phyloP scores from a whole-genome alignment of 1,140 invertebrate genomes.

The Neodiprion virginianus region DNA sequence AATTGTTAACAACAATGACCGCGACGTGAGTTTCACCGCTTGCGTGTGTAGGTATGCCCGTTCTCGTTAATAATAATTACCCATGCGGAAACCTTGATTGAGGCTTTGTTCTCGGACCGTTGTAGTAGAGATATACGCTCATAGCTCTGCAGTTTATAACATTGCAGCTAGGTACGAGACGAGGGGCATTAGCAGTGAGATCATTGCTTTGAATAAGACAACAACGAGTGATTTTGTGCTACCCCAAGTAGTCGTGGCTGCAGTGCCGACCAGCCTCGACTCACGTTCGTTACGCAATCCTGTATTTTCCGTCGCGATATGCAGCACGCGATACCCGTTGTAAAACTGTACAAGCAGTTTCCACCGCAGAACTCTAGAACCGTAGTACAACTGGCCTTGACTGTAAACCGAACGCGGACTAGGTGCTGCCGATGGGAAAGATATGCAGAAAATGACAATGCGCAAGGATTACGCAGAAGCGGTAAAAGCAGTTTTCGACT shows the following conservation, averaged over 20 bases:
- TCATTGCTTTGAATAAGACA: conserved; percentile 57
- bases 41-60: no score
- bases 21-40: no score
- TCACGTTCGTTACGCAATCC: conserved; percentile 51
- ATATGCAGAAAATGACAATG: no score
- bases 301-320: conserved; percentile 56
- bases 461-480: no score
- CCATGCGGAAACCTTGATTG: background rate
- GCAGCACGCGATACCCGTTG: conserved; percentile 28
- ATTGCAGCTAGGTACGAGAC: background rate
- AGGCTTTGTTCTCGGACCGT: background rate
- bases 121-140: background rate
- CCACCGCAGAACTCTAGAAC: conserved; percentile 20
- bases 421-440: no score
- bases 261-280: background rate
- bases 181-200: conserved; percentile 48
- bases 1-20: no score
- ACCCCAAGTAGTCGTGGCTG: no score
- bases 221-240: no score
- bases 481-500: no score
- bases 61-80: no score
- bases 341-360: no score
- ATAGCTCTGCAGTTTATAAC: background rate
- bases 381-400: conserved; percentile 58
- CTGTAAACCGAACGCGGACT: conserved; percentile 22